Conservation (phyloP, 2,888 invertebrate species). For the Herminia tarsipennalis region DNA sequence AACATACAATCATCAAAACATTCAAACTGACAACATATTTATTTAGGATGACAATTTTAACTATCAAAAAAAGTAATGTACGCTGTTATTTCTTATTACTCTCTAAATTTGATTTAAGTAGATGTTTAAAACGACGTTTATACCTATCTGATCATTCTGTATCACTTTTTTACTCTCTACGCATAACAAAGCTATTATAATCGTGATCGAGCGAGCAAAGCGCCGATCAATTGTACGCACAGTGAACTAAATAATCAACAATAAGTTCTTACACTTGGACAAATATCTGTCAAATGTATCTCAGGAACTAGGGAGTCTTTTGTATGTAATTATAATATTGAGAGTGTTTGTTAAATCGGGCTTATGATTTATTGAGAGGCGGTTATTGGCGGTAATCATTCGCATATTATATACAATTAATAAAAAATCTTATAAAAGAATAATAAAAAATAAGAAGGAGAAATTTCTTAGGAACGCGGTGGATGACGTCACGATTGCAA, state of each 20-base stretch:
- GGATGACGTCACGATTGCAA: too few relatives aligned
- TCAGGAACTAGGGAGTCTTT: constrained; percentile 27
- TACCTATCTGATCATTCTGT: not conserved
- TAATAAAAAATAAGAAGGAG: too few relatives aligned
- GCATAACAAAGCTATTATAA: constrained; percentile 28
- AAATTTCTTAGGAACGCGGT: too few relatives aligned
- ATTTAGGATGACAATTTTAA: too few relatives aligned
- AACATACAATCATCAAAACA: too few relatives aligned
- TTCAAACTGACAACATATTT: too few relatives aligned
- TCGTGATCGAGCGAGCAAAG: constrained; percentile 4
- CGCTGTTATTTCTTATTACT: too few relatives aligned
- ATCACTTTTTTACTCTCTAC: constrained; percentile 16
- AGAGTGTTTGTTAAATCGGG: constrained; percentile 10
- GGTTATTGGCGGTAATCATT: not conserved
- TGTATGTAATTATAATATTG: constrained; percentile 2
- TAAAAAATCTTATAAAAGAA: too few relatives aligned
- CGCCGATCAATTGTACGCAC: constrained; percentile 61
- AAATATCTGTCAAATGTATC: constrained; percentile 23
- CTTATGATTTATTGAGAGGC: constrained; percentile 3
- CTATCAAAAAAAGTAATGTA: too few relatives aligned
- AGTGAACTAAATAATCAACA: constrained; percentile 27
- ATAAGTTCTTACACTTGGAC: constrained; percentile 24
- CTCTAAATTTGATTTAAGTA: too few relatives aligned
- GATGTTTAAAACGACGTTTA: too few relatives aligned
- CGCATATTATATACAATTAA: too few relatives aligned